Evolutionary conservation across 2,888 invertebrate genomes (phyloP), one percentile per base, ranked within the genome.

Genomic region (Branchellion lobata): DNA sequence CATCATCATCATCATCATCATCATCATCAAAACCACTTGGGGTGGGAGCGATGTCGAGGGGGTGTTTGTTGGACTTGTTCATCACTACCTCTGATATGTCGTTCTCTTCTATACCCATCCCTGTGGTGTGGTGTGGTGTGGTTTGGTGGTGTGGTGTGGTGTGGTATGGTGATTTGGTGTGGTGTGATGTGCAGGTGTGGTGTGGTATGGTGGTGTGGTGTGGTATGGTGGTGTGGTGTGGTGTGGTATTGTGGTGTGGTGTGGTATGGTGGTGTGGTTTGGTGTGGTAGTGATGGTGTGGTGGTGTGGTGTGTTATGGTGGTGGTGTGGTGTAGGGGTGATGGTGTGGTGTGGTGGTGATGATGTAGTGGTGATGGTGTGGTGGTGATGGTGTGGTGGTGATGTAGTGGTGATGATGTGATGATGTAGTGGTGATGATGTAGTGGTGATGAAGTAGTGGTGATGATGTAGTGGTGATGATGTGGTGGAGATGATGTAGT

Each of bases 41-140:
- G 61, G 21, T 18, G n/a, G n/a, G n/a, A n/a, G n/a, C n/a, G n/a
- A n/a, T n/a, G 61, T 57, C 61, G 24, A 57, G 61, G 21, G 61
- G 61, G 0, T 79, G 31, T 14, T 69, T 75, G 21, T 68, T 75
- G 3, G 71, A 29, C 14, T 80, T 81, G 53, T 84, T 82, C 21
- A 84, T 81, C 0, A 86, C 86, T 21, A 86, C 85, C 79, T 86
- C 86, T 5, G 84, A 84, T 73, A 87, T 86, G 81, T 87, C 87
- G 34, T 83, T 85, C 79, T 86, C 86, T 77, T 86, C 86, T 83
- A 96, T 96, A 81, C 96, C 97, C 91, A 97, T 92, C 68, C 65
- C 74, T 27, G 73, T 24, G 18, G 8, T 21, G 21, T 69, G 8
- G 40, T 40, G n/a, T 65, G 24, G 3, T 27, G 29, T 27, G 3